Evolutionary conservation across 1,140 invertebrate species (phyloP).

Genomic region (Agrypnia vestita): DNA sequence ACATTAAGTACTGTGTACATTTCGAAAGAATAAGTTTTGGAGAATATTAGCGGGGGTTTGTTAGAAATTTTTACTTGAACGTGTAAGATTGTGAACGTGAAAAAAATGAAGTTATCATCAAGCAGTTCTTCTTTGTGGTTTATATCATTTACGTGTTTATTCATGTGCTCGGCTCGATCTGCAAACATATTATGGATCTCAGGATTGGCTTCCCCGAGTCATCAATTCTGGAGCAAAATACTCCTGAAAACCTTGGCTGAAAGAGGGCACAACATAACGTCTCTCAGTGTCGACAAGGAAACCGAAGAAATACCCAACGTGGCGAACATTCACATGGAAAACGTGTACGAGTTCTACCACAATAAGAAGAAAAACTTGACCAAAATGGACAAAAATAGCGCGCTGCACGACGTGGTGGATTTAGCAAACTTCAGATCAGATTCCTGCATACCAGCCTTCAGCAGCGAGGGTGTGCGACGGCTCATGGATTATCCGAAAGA

Average conservation of each 20-base stretch:
- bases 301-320: slow-evolving; percentile 52
- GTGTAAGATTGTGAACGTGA: neutral
- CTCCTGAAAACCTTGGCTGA: slow-evolving; percentile 55
- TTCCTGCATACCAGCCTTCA: slow-evolving; percentile 49
- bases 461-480: slow-evolving; percentile 47
- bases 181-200: slow-evolving; percentile 56
- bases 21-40: too few relatives aligned
- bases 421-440: slow-evolving; percentile 54
- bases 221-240: slow-evolving; percentile 56
- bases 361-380: slow-evolving; percentile 18
- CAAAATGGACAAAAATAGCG: slow-evolving; percentile 37
- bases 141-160: slow-evolving; percentile 6
- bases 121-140: neutral
- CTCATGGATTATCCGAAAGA: slow-evolving; percentile 57
- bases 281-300: slow-evolving; percentile 57
- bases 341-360: slow-evolving; percentile 52
- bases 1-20: too few relatives aligned
- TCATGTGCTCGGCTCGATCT: neutral
- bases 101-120: neutral
- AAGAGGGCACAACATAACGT: slow-evolving; percentile 61
- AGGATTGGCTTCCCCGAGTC: slow-evolving; percentile 57
- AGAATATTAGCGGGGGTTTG: too few relatives aligned
- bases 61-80: neutral
- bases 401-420: slow-evolving; percentile 43
- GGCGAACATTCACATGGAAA: slow-evolving; percentile 60